Evolutionary conservation across 2,888 invertebrate species (phyloP).

Genomic region (Epinotia nisella): DNA sequence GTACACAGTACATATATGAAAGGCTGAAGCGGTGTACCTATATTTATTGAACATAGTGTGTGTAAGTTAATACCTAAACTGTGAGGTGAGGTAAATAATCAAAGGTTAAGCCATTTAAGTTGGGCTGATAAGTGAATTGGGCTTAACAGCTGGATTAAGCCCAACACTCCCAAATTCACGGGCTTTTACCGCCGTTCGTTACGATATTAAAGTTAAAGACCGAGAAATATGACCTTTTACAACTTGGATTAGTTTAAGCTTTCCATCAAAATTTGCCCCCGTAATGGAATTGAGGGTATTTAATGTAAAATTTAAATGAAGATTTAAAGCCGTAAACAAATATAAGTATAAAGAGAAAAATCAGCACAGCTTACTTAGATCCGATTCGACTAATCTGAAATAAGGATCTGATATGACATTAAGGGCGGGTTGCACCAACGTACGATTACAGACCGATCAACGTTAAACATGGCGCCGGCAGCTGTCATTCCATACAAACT

Average conservation of each 20-base stretch:
- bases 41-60: not conserved
- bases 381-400: not conserved
- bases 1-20: too few species aligned
- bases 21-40: not conserved
- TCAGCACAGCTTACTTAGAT: not conserved
- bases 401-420: too few species aligned
- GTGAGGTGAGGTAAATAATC: conserved; percentile 20
- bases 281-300: not conserved
- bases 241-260: conserved; percentile 25
- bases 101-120: conserved; percentile 38
- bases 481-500: too few species aligned
- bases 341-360: not conserved
- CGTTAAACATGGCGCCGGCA: too few species aligned
- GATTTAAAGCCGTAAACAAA: not conserved
- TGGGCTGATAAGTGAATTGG: conserved; percentile 37
- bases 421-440: too few species aligned
- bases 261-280: conserved; percentile 25
- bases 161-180: conserved; percentile 30
- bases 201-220: conserved; percentile 39
- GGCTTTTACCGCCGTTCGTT: conserved; percentile 22
- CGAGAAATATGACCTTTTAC: conserved; percentile 41
- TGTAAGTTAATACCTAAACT: not conserved
- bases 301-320: conserved; percentile 13
- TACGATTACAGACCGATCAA: too few species aligned
- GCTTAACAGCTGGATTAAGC: conserved; percentile 29